These are phyloP conservation scores for Heliangelus exortis DNA, from an alignment of 2,797 vertebrate genomes.

Conservation along the genomic window DNA sequence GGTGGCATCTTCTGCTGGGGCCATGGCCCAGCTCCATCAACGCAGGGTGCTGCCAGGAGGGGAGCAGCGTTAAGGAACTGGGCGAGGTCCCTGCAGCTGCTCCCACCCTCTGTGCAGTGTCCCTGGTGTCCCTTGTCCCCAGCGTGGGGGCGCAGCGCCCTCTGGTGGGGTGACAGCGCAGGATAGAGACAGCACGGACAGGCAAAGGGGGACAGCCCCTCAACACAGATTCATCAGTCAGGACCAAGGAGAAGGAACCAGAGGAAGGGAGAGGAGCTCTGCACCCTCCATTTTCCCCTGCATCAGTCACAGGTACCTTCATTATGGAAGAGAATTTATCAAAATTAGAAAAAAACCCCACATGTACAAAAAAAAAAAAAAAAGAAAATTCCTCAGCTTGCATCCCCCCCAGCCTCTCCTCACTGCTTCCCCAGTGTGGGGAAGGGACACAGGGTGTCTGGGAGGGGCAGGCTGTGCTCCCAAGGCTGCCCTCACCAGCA, in stretches of 20 bases:
- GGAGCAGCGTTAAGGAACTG: accelerated
- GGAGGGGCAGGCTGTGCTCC: neutral
- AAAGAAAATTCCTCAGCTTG: neutral
- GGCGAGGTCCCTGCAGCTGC: neutral
- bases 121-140: neutral
- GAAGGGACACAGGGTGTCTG: neutral
- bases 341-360: constrained; percentile 56
- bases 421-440: neutral
- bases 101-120: accelerated
- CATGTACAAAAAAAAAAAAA: neutral
- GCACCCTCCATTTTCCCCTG: accelerated
- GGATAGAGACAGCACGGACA: neutral
- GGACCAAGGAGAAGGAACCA: neutral
- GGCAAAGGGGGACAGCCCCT: neutral
- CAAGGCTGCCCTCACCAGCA: neutral
- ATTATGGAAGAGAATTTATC: constrained; percentile 23
- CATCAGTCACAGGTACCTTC: neutral
- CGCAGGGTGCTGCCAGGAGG: accelerated
- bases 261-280: neutral
- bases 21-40: neutral
- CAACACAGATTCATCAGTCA: no score
- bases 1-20: neutral
- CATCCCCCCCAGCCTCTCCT: neutral
- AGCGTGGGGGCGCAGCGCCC: neutral
- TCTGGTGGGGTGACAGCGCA: neutral